Conservation (phyloP, 2,888 invertebrate species). For the Parnassius apollo region DNA sequence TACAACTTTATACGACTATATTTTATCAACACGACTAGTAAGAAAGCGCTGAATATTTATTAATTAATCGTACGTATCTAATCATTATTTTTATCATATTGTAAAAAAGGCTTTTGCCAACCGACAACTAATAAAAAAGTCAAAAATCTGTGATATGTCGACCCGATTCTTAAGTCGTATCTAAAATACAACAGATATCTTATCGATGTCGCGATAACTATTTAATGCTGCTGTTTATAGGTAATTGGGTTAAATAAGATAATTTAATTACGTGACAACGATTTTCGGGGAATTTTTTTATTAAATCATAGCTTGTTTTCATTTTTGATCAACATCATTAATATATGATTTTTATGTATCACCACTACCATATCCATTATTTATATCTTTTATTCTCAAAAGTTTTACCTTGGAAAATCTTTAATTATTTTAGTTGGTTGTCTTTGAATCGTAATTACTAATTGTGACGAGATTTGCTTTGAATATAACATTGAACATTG, state of each 20-base stretch:
- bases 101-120: slow-evolving; percentile 21
- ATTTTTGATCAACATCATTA: too few relatives aligned
- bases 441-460: too few relatives aligned
- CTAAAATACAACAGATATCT: slow-evolving; percentile 38
- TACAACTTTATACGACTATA: too few relatives aligned
- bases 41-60: background rate
- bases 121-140: slow-evolving; percentile 27
- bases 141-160: slow-evolving; percentile 36
- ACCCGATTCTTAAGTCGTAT: slow-evolving; percentile 44
- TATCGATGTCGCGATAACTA: slow-evolving; percentile 40
- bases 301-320: slow-evolving; percentile 12
- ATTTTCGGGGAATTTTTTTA: slow-evolving; percentile 20
- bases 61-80: slow-evolving; percentile 10
- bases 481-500: slow-evolving; percentile 22
- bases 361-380: too few relatives aligned
- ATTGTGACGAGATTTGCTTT: too few relatives aligned
- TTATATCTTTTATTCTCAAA: too few relatives aligned
- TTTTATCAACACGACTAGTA: too few relatives aligned
- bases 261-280: slow-evolving; percentile 27
- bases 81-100: slow-evolving; percentile 6
- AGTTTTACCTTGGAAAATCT: too few relatives aligned
- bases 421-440: too few relatives aligned
- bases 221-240: slow-evolving; percentile 56
- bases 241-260: slow-evolving; percentile 63
- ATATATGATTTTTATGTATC: too few relatives aligned